These are phyloP conservation scores for Heliocidaris tuberculata DNA, from an alignment of 35 echinoderm and acorn worm genomes.

Conservation along the genomic window DNA sequence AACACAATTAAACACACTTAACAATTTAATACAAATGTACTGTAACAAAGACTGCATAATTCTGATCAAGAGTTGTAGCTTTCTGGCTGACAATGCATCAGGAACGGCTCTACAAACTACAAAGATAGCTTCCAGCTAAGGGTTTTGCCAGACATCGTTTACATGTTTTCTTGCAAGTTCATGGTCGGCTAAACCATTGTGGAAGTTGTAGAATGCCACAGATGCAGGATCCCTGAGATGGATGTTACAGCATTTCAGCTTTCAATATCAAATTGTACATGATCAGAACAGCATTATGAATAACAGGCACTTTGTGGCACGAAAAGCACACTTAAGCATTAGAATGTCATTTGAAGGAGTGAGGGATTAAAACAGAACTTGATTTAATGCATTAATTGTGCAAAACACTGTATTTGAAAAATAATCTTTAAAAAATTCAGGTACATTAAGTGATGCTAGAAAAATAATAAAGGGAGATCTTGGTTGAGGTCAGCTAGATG, in stretches of 20 bases:
- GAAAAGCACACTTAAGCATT: conserved; percentile 3
- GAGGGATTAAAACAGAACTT: too few species aligned
- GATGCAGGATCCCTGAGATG: not conserved
- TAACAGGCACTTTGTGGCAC: conserved; percentile 8
- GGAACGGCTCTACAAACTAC: not conserved
- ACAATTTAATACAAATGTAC: not conserved
- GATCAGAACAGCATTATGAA: not conserved
- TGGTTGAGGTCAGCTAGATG: not conserved
- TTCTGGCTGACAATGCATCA: not conserved
- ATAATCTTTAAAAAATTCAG: not conserved
- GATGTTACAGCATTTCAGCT: not conserved
- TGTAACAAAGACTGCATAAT: not conserved
- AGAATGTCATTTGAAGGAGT: not conserved
- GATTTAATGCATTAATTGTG: not conserved
- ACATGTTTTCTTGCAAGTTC: not conserved
- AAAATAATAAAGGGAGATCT: not conserved
- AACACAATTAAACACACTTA: not conserved
- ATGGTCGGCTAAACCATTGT: not conserved
- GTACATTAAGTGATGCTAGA: not conserved
- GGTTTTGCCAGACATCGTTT: not conserved
- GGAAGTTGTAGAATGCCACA: not conserved
- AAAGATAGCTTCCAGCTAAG: not conserved
- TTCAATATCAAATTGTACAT: not conserved
- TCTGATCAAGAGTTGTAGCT: not conserved
- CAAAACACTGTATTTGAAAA: not conserved